Evolutionary conservation across 92 coral and sea anemone genomes (phyloP).

Genomic region (Epizoanthus ramosus): DNA sequence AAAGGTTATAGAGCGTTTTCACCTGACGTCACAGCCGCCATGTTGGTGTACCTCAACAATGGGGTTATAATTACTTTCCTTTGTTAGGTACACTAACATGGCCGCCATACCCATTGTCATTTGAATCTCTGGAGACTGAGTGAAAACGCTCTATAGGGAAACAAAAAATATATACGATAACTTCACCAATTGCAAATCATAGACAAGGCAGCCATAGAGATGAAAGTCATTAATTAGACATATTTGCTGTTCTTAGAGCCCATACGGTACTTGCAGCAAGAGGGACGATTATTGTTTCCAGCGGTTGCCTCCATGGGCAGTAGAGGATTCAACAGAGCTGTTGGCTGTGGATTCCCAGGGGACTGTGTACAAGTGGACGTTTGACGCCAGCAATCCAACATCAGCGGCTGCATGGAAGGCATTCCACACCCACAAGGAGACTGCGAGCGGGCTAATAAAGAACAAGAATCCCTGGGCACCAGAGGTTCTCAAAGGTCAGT

Average conservation of each 20-base stretch:
- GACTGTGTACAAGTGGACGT: conserved; percentile 70
- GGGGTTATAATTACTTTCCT: too few relatives aligned
- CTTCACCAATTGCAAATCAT: too few relatives aligned
- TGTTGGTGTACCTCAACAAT: too few relatives aligned
- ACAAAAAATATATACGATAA: too few relatives aligned
- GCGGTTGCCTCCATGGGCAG: conserved; percentile 80
- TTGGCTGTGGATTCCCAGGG: conserved; percentile 58
- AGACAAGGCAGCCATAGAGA: too few relatives aligned
- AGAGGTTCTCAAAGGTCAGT: conserved; percentile 57
- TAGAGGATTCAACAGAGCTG: conserved; percentile 61
- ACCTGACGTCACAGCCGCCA: too few relatives aligned
- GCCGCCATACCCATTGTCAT: too few relatives aligned
- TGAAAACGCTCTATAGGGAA: too few relatives aligned
- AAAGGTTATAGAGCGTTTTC: too few relatives aligned
- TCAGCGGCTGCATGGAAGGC: conserved; percentile 78
- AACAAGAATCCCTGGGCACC: conserved; percentile 68
- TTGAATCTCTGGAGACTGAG: too few relatives aligned
- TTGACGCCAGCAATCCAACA: conserved; percentile 62
- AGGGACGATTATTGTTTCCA: conserved; percentile 72
- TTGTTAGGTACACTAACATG: too few relatives aligned
- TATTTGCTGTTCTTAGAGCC: conserved; percentile 28
- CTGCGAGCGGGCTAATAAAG: conserved; percentile 61
- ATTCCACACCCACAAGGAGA: conserved; percentile 71
- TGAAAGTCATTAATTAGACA: too few relatives aligned
- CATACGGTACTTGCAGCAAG: conserved; percentile 64